Conservation (phyloP, 2,113 vertebrate species). For the Aphelocoma coerulescens region DNA sequence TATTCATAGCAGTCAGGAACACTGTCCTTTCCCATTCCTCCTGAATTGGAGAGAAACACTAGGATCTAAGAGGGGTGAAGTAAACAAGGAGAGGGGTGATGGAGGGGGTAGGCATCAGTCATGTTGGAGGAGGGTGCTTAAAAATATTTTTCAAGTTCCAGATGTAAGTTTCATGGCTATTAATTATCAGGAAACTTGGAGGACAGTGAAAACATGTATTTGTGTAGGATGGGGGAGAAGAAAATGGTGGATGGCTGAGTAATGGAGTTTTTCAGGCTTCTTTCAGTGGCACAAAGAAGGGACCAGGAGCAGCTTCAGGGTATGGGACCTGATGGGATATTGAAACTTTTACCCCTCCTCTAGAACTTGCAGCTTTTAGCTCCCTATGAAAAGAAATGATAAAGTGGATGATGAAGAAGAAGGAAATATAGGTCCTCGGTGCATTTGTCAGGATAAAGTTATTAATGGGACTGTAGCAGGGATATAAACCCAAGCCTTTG, state of each 20-base stretch:
- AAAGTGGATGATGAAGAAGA: background rate
- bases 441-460: constrained; percentile 7
- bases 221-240: background rate
- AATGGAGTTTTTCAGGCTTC: background rate
- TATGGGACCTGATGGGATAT: background rate
- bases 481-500: background rate
- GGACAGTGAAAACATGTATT: background rate
- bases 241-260: background rate
- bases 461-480: background rate
- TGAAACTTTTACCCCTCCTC: background rate
- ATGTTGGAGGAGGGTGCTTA: background rate
- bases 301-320: background rate
- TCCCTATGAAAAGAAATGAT: background rate
- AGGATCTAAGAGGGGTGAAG: background rate
- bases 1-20: background rate
- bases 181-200: background rate
- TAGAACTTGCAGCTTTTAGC: background rate
- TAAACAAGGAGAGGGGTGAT: background rate
- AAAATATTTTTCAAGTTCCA: background rate
- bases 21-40: background rate
- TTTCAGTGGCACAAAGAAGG: background rate
- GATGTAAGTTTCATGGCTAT: background rate
- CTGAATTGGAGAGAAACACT: background rate
- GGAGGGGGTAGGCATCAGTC: background rate
- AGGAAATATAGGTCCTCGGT: background rate